A percentile compares a stretch with the other conserved stretches of the same genome.
These are phyloP conservation scores for Drosophila sordidula DNA, from an alignment of 2,888 invertebrate genomes.

Conservation along the genomic window DNA sequence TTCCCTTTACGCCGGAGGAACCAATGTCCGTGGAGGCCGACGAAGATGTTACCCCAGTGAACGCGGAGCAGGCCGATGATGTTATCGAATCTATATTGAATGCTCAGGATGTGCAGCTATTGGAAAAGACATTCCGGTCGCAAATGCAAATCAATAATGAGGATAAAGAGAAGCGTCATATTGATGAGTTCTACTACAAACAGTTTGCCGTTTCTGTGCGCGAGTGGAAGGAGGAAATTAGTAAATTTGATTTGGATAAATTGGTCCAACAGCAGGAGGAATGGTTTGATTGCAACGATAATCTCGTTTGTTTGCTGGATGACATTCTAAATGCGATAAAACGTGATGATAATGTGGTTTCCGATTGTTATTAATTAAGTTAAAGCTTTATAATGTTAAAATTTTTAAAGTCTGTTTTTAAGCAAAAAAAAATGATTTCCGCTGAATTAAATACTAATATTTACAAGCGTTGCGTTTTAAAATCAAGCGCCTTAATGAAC, in stretches of 20 bases:
- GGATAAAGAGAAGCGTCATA: conserved; percentile 39
- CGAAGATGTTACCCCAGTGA: conserved; percentile 13
- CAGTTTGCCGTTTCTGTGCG: conserved; percentile 86
- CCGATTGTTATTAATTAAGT: conserved; percentile 78
- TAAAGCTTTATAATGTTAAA: conserved; percentile 6
- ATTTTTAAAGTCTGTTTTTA: conserved; percentile 4
- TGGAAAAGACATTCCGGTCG: conserved; percentile 86
- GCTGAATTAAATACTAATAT: conserved; percentile 24
- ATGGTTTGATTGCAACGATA: conserved; percentile 89
- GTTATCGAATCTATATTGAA: conserved; percentile 80
- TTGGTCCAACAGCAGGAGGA: conserved; percentile 87
- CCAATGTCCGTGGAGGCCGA: conserved; percentile 17
- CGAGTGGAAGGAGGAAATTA: conserved; percentile 87
- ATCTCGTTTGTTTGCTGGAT: conserved; percentile 89
- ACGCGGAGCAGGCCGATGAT: conserved; percentile 58
- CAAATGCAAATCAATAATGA: conserved; percentile 82
- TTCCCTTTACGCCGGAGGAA: conserved; percentile 16
- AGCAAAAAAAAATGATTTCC: not conserved
- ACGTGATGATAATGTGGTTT: conserved; percentile 71
- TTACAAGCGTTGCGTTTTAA: not conserved
- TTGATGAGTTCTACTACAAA: conserved; percentile 77
- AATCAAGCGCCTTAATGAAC: not conserved
- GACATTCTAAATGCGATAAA: conserved; percentile 86
- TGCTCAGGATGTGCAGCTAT: conserved; percentile 76
- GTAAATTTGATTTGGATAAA: conserved; percentile 87